Conservation (phyloP, 2,797 vertebrate species). For the Cichlasoma orientale region DNA sequence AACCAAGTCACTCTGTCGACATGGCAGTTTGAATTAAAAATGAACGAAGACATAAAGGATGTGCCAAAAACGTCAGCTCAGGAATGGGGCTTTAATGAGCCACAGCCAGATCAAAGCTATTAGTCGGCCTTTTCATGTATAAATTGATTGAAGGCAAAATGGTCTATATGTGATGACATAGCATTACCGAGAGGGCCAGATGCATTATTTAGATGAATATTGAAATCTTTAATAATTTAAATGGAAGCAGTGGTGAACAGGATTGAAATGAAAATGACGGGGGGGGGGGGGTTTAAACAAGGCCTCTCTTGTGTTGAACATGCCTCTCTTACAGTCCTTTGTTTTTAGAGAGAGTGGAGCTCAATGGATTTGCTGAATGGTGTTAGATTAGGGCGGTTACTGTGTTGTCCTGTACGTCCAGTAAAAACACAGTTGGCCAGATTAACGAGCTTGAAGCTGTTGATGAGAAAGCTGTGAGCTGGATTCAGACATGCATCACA, state of each 20-base stretch:
- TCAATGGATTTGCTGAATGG: background rate
- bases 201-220: background rate
- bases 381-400: background rate
- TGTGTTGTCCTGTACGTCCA: background rate
- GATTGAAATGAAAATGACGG: background rate
- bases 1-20: background rate
- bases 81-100: background rate
- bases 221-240: background rate
- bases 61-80: background rate
- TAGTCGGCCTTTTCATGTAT: background rate
- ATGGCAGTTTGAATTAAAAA: background rate
- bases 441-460: background rate
- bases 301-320: background rate
- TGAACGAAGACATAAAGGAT: background rate
- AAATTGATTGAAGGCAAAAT: background rate
- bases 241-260: background rate
- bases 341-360: background rate
- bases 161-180: background rate
- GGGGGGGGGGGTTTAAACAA: background rate
- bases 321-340: background rate
- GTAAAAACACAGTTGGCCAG: too few species aligned
- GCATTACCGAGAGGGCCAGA: background rate
- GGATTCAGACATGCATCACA: too few species aligned
- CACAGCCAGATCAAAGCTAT: conserved; percentile 1
- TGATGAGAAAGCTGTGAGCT: background rate